phyloP scores from a whole-genome alignment of 1,140 invertebrate genomes.

The Pachyrhynchus sulphureomaculatus region DNA sequence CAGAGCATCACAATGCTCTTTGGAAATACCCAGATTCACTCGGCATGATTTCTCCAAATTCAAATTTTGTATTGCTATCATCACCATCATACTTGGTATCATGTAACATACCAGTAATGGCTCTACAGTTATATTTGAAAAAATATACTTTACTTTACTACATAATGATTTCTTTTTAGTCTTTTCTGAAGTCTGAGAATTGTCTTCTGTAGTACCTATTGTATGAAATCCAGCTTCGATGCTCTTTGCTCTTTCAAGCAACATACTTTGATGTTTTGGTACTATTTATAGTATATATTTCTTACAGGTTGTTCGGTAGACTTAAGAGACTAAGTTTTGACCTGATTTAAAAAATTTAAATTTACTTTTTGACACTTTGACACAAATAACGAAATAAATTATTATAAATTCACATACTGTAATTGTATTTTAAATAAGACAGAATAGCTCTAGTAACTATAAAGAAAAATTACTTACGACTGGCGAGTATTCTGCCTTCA shows the following conservation, averaged over 20 bases:
- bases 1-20: constrained; percentile 60
- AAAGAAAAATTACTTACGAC: too few species aligned
- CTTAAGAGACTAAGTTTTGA: too few species aligned
- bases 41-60: constrained; percentile 64
- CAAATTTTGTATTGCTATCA: constrained; percentile 58
- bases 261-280: too few species aligned
- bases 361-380: too few species aligned
- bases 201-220: constrained; percentile 4
- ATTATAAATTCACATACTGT: too few species aligned
- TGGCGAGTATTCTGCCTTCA: too few species aligned
- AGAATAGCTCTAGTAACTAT: too few species aligned
- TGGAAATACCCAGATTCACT: constrained; percentile 59
- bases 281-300: too few species aligned
- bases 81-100: constrained; percentile 55
- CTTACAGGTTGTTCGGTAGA: too few species aligned
- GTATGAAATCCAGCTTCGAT: constrained; percentile 36
- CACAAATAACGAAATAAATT: too few species aligned
- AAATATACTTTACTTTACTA: constrained; percentile 35
- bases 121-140: constrained; percentile 55
- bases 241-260: constrained; percentile 36
- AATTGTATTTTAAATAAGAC: too few species aligned
- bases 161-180: constrained; percentile 24
- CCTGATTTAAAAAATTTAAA: too few species aligned
- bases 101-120: constrained; percentile 57
- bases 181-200: neutral